phyloP scores from a whole-genome alignment of 2,888 invertebrate genomes.

The Nasonovia ribisnigri region DNA sequence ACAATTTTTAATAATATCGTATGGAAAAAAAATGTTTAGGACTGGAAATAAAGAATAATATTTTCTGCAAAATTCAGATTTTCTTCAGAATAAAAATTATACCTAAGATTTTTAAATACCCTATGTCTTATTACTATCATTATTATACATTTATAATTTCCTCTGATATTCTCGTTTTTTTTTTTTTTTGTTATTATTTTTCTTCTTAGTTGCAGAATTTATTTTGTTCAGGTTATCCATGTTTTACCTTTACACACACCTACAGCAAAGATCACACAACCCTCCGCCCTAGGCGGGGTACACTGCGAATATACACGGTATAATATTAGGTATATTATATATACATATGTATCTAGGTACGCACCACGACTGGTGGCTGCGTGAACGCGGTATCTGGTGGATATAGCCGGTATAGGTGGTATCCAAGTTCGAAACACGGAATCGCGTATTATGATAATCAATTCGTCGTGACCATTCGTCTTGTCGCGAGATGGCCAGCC shows the following conservation, averaged over 20 bases:
- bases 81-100: neutral
- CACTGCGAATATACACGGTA: neutral
- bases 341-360: neutral
- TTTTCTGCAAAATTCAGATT: neutral
- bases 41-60: neutral
- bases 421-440: neutral
- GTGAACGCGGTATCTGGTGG: neutral
- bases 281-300: neutral
- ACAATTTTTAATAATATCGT: neutral
- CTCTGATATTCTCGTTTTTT: neutral
- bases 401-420: neutral
- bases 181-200: neutral
- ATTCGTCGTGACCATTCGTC: constrained; percentile 5
- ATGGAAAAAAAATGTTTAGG: neutral
- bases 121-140: neutral
- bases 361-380: neutral
- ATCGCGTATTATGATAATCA: neutral
- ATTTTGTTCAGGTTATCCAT: neutral
- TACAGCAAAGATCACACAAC: neutral
- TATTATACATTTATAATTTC: neutral
- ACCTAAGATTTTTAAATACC: neutral
- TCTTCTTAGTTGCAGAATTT: neutral
- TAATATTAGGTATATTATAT: neutral
- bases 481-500: neutral
- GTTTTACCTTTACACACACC: neutral